Evolutionary conservation across 2,113 vertebrate species (phyloP), one percentile per base, ranked within the genome.

Genomic region (Dunckerocampus dactyliophorus): DNA sequence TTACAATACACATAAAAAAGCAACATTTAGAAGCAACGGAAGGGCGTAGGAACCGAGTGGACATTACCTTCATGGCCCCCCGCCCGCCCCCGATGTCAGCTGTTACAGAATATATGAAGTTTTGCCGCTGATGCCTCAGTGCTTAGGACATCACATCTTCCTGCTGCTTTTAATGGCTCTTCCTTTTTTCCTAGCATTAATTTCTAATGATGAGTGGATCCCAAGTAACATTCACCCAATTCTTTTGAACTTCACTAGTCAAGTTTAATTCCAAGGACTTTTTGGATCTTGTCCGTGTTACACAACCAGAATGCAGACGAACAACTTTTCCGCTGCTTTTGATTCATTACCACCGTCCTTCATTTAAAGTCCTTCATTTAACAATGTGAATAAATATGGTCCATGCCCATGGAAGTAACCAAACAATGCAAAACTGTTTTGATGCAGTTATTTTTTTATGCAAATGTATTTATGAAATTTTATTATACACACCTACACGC

Each of bases 141-240:
- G 39, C 39, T 14, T 14, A 14, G 11, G 39, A 42, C 12, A 42
- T 42, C 39, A 2, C 39, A 5, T 65, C 59, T 61, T 69, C 10
- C 31, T 17, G 15, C 31, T 37, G 31, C 10, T 55, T 37, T 39
- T 65, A 64, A 65, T 72, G 48, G 17, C 43, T 68, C 66, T 17
- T 60, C 51, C 42, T 64, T 61, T 50, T 64, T 65, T 75, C 60
- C 34, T 62, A 59, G 10, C 13, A 62, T 66, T 37, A 59, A 67
- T 79, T 46, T 69, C 42, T 53, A 69, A 75, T 48, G 56, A 62
- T 64, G 20, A 37, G 49, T 47, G 52, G 7, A 24, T 61, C 57
- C 17, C 34, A 17, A 54, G 52, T 34, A 37, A 54, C 10, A 39
- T 39, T 34, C n/a, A 20, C 34, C 31, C 37, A 39, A 21, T 58